Evolutionary conservation across 2,888 invertebrate genomes (phyloP), one percentile per base, ranked within the genome.

Genomic region (Agrenia bidenticulata): DNA sequence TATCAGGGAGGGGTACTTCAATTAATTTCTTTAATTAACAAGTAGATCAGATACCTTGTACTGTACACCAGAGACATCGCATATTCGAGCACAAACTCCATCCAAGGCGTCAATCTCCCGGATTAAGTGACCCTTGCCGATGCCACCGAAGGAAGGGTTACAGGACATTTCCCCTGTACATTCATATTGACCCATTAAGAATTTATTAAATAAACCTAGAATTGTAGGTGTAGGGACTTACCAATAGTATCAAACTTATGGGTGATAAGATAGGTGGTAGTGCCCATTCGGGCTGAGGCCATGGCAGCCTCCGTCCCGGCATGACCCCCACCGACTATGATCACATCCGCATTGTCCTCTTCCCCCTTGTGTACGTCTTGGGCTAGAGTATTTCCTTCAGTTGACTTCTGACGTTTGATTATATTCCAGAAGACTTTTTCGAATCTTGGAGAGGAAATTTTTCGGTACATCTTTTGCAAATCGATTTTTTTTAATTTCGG

Each of bases 131-230:
- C 92, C 93, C 80, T 94, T 94, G 0, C 93, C 94, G 74, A 94
- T 90, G 7, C 94, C 94, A 26, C 94, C 94, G 81, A 94, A 94
- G 0, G 92, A 90, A 21, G 94, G 94, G 81, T 94, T 94, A 78
- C 94, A 94, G 0, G 92, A 92, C 94, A 94, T 94, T 81, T 91
- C 92, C 27, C 91, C 89, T 89, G 71, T 67, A 80, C n/a, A n/a
- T n/a, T n/a, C n/a, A n/a, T n/a, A n/a, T n/a, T n/a, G n/a, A n/a
- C n/a, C n/a, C n/a, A n/a, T n/a, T n/a, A n/a, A n/a, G n/a, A n/a
- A n/a, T 32, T 32, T 2, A 32, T 56, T 56, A 11, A 32, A 32
- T 37, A 9, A n/a, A n/a, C n/a, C n/a, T n/a, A n/a, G n/a, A n/a
- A n/a, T n/a, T n/a, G n/a, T n/a, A n/a, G n/a, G n/a, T n/a, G n/a